Conservation (phyloP, 2,113 vertebrate species). For the Plectropomus leopardus region DNA sequence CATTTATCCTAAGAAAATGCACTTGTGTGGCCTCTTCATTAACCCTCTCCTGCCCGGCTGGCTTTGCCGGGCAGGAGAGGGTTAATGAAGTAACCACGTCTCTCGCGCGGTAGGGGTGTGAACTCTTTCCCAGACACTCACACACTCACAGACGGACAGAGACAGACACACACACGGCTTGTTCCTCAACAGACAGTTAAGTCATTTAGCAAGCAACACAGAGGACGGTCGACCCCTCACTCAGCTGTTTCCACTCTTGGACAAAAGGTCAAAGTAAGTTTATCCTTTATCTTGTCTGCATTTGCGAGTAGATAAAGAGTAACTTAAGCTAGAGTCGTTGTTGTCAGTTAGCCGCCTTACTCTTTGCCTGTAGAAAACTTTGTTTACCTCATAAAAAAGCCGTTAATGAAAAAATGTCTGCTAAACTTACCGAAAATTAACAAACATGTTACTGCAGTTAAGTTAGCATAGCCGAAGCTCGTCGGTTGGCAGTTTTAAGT, state of each 20-base stretch:
- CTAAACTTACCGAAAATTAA: background rate
- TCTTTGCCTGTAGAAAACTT: background rate
- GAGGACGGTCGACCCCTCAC: background rate
- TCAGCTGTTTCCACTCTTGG: background rate
- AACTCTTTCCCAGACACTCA: slow-evolving; percentile 1
- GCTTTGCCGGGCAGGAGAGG: slow-evolving; percentile 1
- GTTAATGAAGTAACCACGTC: slow-evolving; percentile 45
- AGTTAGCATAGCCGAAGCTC: background rate
- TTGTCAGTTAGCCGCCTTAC: background rate
- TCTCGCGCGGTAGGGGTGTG: slow-evolving; percentile 47
- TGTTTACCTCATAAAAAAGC: background rate
- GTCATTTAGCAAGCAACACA: background rate
- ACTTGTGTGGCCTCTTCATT: background rate
- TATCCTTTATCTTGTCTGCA: no score
- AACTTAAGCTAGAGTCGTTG: background rate
- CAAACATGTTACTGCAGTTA: background rate
- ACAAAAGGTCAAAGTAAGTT: slow-evolving; percentile 56
- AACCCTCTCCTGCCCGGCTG: no score
- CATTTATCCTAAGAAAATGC: background rate
- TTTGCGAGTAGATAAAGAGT: background rate
- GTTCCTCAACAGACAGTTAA: background rate
- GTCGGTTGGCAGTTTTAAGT: background rate
- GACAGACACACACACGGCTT: background rate
- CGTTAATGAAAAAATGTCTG: background rate
- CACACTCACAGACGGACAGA: background rate